Evolutionary conservation across 2,888 invertebrate genomes (phyloP).

Genomic region (Eucriotettix oculatus): DNA sequence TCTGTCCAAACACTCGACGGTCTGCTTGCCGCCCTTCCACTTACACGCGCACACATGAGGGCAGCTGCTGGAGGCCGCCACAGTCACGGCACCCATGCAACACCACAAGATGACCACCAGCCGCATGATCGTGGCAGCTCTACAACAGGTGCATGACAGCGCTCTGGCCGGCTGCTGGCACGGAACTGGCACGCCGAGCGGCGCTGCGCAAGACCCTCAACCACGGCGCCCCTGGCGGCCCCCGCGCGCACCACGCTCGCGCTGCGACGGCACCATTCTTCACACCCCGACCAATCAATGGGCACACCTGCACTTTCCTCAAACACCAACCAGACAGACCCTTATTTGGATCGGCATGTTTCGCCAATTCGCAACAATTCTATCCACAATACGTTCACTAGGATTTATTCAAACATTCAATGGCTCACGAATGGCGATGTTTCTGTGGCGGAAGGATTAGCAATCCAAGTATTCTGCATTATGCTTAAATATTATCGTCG

Average conservation of each 20-base stretch:
- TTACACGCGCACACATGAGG: slow-evolving; percentile 74
- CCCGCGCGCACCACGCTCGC: background rate
- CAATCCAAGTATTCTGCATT: no score
- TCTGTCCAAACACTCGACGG: slow-evolving; percentile 76
- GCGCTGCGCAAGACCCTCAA: background rate
- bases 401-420: no score
- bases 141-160: background rate
- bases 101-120: background rate
- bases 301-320: background rate
- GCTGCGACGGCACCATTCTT: background rate
- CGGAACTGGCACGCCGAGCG: background rate
- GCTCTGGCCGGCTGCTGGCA: background rate
- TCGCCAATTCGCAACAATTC: background rate
- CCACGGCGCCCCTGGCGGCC: background rate
- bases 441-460: no score
- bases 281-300: background rate
- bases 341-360: background rate
- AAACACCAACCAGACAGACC: no score
- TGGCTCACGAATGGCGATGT: no score
- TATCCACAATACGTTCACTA: background rate
- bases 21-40: slow-evolving; percentile 88
- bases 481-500: no score
- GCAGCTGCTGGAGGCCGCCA: slow-evolving; percentile 29
- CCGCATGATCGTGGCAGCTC: background rate
- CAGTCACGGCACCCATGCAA: background rate